Base-by-base conservation (phyloP, 1,140 invertebrate species). In the Leguminivora glycinivorella region DNA sequence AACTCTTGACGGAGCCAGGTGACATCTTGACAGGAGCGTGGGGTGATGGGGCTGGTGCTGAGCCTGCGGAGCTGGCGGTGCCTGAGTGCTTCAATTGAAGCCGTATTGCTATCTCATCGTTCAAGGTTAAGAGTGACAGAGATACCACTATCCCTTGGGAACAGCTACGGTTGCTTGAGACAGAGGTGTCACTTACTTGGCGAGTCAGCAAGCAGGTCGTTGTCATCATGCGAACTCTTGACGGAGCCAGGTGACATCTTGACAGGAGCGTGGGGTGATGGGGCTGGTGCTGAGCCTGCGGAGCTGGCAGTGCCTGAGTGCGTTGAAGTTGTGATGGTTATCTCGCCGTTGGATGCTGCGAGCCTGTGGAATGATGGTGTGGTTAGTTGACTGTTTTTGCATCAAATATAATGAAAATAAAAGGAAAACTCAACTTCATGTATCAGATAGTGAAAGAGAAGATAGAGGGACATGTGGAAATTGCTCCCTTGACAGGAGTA, bases 51-150 rank as follows among this genome's bases (percentile, higher is more conserved):
- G 93, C 90, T 4, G 92, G 93, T 73, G 80, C 93, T 74, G 84
- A 94, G 84, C 83, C 93, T 77, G 92, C 75, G 72, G 93, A 92
- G 72, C 93, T 90, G 80, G 94, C 88, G 68, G 91, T 79, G 67
- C 93, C 92, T n/a, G 91, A 92, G 56, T 93, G 93, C 17, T n/a
- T n/a, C n/a, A n/a, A 94, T 93, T 43, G 95, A 95, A 58, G 96
- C 95, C 67, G 95, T 96, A 96, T 96, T 38, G 95, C 96, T 56
- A 96, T 93, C 90, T 96, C 96, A 17, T 95, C 95, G 79, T 96
- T 96, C 70, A 93, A 95, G 60, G 95, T 93, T 60, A 95, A 94
- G 72, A 96, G 92, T n/a, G n/a, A n/a, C n/a, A n/a, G n/a, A n/a
- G n/a, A n/a, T n/a, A n/a, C n/a, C n/a, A n/a, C n/a, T n/a, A n/a